A percentile compares a stretch with the other conserved stretches of the same genome.
Conservation (phyloP, 2,797 vertebrate species). For the Monodelphis domestica region DNA sequence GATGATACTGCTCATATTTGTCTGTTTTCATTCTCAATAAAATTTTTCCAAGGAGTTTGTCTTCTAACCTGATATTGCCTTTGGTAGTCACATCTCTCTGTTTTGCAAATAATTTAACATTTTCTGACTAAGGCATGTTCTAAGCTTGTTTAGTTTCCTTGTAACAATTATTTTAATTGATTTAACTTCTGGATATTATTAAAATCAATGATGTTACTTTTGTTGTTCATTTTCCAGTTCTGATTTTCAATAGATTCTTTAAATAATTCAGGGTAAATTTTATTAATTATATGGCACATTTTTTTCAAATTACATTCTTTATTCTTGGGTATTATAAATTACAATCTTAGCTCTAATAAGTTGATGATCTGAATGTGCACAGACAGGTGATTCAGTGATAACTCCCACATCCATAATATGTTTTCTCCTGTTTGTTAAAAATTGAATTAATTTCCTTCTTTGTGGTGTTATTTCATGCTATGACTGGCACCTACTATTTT, state of each 20-base stretch:
- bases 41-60: neutral
- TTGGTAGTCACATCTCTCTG: neutral
- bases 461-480: neutral
- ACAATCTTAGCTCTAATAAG: neutral
- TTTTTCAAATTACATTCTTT: neutral
- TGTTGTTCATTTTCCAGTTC: neutral
- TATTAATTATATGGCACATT: neutral
- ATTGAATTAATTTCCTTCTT: neutral
- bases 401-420: neutral
- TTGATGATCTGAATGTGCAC: neutral
- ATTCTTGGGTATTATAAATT: neutral
- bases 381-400: neutral
- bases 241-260: neutral
- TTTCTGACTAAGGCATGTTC: neutral
- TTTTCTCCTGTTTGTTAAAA: neutral
- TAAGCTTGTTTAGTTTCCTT: neutral
- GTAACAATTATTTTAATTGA: neutral
- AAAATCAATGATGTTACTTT: neutral
- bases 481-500: neutral
- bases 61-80: neutral
- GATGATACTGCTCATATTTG: neutral
- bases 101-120: neutral
- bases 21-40: neutral
- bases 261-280: neutral
- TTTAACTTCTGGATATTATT: neutral